Evolutionary conservation across 2,888 invertebrate genomes (phyloP).

Genomic region (Oxytorus armatus): DNA sequence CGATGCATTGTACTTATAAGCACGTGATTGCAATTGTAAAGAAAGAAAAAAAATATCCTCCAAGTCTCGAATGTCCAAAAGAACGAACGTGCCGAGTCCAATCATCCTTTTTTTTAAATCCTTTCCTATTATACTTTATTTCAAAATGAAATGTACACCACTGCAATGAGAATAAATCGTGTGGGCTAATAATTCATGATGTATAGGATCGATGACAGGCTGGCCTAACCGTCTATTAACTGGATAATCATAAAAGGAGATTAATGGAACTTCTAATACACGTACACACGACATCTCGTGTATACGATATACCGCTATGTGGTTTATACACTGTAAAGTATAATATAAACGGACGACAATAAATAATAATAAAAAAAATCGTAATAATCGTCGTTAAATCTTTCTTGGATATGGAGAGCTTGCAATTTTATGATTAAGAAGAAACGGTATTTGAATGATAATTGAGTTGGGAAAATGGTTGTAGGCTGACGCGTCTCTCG

Average conservation of each 20-base stretch:
- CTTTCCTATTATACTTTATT: not conserved
- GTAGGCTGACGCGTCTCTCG: constrained; percentile 31
- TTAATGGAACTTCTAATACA: constrained; percentile 33
- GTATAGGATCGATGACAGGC: constrained; percentile 37
- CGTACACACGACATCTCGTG: not conserved
- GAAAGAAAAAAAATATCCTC: not conserved
- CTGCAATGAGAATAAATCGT: not conserved
- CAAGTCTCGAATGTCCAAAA: constrained; percentile 6
- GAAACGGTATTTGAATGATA: constrained; percentile 45
- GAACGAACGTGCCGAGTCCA: constrained; percentile 5
- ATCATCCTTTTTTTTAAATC: constrained; percentile 7
- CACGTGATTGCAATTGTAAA: too few species aligned
- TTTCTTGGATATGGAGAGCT: not conserved
- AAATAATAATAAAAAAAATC: constrained; percentile 26
- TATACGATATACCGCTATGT: not conserved
- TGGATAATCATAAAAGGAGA: constrained; percentile 47
- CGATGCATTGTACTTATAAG: constrained; percentile 21
- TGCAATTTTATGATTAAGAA: constrained; percentile 37
- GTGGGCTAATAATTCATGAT: constrained; percentile 30
- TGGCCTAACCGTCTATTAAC: constrained; percentile 30
- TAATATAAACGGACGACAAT: too few species aligned
- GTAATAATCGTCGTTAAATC: constrained; percentile 27
- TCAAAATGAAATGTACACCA: not conserved
- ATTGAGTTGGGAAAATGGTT: constrained; percentile 50
- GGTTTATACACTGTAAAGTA: not conserved